Conservation (phyloP, 1,140 invertebrate genomes). For the Anoplolepis gracilipes region DNA sequence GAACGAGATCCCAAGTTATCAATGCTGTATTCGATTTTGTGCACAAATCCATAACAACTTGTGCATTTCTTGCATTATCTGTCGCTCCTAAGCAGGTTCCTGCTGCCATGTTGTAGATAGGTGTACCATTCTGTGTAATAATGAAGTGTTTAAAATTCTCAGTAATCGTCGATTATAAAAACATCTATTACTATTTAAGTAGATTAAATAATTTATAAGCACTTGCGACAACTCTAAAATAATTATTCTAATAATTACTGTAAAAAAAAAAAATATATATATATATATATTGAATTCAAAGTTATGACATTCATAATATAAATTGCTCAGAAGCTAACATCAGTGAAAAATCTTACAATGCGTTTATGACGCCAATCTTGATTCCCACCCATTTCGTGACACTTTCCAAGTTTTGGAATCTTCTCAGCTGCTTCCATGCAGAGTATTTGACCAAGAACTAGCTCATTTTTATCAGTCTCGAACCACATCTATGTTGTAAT, state of each 20-base stretch:
- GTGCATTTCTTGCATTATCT: slow-evolving; percentile 85
- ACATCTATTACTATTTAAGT: background rate
- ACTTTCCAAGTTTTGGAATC: slow-evolving; percentile 92
- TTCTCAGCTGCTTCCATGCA: slow-evolving; percentile 92
- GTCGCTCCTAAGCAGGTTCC: slow-evolving; percentile 92
- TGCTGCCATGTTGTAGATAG: slow-evolving; percentile 94
- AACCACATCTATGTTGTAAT: slow-evolving; percentile 90
- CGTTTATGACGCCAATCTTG: slow-evolving; percentile 95
- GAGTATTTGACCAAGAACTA: slow-evolving; percentile 93
- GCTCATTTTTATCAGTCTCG: slow-evolving; percentile 93
- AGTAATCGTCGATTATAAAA: background rate
- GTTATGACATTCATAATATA: background rate
- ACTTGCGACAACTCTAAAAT: background rate
- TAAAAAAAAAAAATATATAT: slow-evolving; percentile 31
- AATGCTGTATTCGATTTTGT: slow-evolving; percentile 85
- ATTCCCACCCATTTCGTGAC: slow-evolving; percentile 95
- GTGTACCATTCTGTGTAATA: slow-evolving; percentile 89
- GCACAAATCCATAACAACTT: slow-evolving; percentile 91
- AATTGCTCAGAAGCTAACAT: background rate
- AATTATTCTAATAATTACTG: background rate
- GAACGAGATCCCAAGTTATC: slow-evolving; percentile 92
- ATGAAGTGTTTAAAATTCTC: slow-evolving; percentile 42
- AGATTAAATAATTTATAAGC: background rate
- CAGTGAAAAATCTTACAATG: slow-evolving; percentile 84
- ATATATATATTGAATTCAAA: too few relatives aligned